Evolutionary conservation across 1,140 invertebrate species (phyloP), one percentile per base, ranked within the genome.

Genomic region (Bombus polaris): DNA sequence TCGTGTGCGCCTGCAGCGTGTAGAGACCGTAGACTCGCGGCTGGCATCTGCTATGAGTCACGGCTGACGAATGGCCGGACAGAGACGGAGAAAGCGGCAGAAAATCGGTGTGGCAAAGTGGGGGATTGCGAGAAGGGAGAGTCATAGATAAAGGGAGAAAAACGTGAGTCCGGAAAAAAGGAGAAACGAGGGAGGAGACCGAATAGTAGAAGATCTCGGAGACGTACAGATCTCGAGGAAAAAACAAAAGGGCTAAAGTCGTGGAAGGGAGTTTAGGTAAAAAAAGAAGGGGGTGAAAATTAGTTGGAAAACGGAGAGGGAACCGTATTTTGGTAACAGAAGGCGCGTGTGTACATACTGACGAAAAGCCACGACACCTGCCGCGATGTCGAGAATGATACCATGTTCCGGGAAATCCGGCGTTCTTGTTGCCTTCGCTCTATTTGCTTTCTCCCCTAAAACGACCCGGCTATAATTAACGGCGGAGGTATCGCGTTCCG

Each of bases 41-140:
- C 65, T 68, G 89, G 84, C 89, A 91, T 91, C 90, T 91, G 90
- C 86, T 87, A 87, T 91, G 90, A 91, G 89, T 91, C 89, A 91
- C 77, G 87, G 47, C 75, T 83, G 76, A 87, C 88, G 65, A 78
- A 84, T 70, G 74, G 79, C 13, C 47, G 53, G 28, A 47, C 32
- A 37, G 70, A 81, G 39, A 81, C n/a, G 77, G 81, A 81, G 82
- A 77, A 84, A 77, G 76, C n/a, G 78, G 65, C 32, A 83, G 78
- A 83, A 62, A 47, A 78, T 78, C 39, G 32, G 62, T 8, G 39
- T 59, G 73, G 59, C 18, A 77, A 2, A 42, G 71, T 15, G 76
- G 35, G 39, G 81, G 25, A n/a, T 28, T 70, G 35, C 37, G 44
- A 39, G 18, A 65, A 70, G 42, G 75, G 47, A 73, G 81, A 22